Conservation (phyloP, 1,140 invertebrate genomes). For the Aphelenchoides fujianensis region DNA sequence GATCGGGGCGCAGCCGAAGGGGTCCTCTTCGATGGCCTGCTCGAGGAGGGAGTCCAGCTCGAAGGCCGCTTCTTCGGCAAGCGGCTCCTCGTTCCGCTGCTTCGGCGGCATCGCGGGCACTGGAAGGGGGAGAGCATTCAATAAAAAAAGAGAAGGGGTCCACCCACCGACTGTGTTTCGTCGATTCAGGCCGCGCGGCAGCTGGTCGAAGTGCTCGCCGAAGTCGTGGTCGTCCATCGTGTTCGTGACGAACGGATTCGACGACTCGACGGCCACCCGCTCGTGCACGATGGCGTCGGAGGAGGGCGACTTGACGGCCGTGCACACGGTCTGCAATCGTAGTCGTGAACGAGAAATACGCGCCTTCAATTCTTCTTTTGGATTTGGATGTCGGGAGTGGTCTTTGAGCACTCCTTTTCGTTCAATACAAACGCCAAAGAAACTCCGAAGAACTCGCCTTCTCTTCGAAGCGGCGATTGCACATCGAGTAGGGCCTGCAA, state of each 20-base stretch:
- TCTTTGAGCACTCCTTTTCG: no score
- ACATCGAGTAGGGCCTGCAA: slow-evolving; percentile 35
- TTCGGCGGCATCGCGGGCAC: slow-evolving; percentile 1
- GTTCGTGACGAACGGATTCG: slow-evolving; percentile 48
- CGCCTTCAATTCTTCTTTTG: no score
- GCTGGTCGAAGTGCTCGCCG: slow-evolving; percentile 52
- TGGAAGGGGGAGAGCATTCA: no score
- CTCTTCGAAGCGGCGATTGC: not conserved
- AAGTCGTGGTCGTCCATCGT: slow-evolving; percentile 51
- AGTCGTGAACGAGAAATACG: slow-evolving; percentile 16
- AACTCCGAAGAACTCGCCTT: not conserved
- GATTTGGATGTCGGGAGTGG: no score
- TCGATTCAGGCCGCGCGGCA: slow-evolving; percentile 46
- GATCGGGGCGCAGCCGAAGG: slow-evolving; percentile 33
- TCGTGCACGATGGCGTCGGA: not conserved
- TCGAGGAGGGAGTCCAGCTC: slow-evolving; percentile 24
- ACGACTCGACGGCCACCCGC: slow-evolving; percentile 34
- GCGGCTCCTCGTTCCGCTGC: not conserved
- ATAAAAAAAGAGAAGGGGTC: slow-evolving; percentile 13
- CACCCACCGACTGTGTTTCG: slow-evolving; percentile 41
- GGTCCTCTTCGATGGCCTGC: slow-evolving; percentile 37
- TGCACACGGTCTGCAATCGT: slow-evolving; percentile 4
- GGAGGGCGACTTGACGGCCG: slow-evolving; percentile 11
- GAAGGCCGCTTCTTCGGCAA: not conserved
- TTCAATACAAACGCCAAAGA: not conserved